Evolutionary conservation across 1,140 invertebrate species (phyloP), one percentile per base, ranked within the genome.

Genomic region (Drosophila suzukii): DNA sequence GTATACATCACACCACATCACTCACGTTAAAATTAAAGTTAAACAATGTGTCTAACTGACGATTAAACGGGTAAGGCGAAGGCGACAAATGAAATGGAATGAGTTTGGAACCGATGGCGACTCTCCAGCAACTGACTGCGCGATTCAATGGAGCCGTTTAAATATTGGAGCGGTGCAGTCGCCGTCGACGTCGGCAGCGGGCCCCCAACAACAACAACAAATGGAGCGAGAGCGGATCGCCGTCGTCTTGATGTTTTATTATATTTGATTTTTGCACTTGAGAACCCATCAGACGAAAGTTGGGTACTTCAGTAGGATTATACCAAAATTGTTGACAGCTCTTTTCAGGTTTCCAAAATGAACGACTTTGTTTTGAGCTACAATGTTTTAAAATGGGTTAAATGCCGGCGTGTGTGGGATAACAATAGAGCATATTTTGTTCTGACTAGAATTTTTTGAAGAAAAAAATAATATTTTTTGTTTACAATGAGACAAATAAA

Each of bases 81-180:
- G 32, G 46, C 51, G 56, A 72, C 65, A 32, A 20, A n/a, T 11
- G 43, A 8, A 41, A 15, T 41, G 39, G 8, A 43, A 17, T 44
- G 24, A n/a, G 44, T 47, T 47, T 36, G 36, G 38, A 51, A 44
- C 30, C 62, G 66, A 57, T 39, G 75, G 49, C 78, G 78, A 61
- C 83, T 78, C 68, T 63, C 82, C 70, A 85, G 60, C 70, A 58
- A 85, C 82, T 85, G 83, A 85, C 39, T 51, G 50, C 70, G 53
- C 39, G 74, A 47, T 59, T 78, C 73, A 71, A 57, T 75, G 83
- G 49, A 67, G 54, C 53, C 53, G 50, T 56, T 36, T 54, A 53
- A 70, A 81, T 75, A 65, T 15, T 65, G 63, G 59, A 67, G 54
- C 67, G 61, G 55, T 59, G 43, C 56, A 47, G 65, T 50, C 63